Conservation (phyloP, 2,888 invertebrate species). For the Conomelus anceps region DNA sequence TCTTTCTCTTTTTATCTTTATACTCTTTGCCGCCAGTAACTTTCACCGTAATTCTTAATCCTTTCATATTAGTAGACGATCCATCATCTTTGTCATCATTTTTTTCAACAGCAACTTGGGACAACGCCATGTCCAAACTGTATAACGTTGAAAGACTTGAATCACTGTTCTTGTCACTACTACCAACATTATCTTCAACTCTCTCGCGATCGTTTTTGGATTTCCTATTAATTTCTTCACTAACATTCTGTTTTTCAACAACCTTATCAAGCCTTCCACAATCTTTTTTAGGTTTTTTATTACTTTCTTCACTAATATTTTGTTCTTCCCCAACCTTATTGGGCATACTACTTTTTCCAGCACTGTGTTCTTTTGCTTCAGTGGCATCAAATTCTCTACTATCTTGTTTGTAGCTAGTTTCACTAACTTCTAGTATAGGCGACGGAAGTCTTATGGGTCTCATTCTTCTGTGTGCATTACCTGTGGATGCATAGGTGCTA, state of each 20-base stretch:
- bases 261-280: background rate
- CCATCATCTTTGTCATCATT: background rate
- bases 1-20: background rate
- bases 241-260: background rate
- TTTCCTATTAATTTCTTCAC: background rate
- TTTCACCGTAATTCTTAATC: background rate
- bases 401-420: background rate
- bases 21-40: background rate
- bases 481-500: background rate
- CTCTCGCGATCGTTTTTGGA: background rate
- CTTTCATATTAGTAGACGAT: background rate
- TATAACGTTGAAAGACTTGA: background rate
- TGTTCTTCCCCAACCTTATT: background rate
- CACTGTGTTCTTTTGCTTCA: background rate
- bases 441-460: background rate
- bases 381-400: background rate
- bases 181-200: too few relatives aligned
- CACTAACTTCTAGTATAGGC: background rate
- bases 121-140: slow-evolving; percentile 1
- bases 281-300: background rate
- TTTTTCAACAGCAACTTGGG: background rate
- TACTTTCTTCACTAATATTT: background rate
- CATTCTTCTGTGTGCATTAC: background rate
- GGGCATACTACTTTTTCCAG: background rate
- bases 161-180: background rate